These are phyloP conservation scores for Venusia cambrica DNA, from an alignment of 2,888 invertebrate genomes.

Conservation along the genomic window DNA sequence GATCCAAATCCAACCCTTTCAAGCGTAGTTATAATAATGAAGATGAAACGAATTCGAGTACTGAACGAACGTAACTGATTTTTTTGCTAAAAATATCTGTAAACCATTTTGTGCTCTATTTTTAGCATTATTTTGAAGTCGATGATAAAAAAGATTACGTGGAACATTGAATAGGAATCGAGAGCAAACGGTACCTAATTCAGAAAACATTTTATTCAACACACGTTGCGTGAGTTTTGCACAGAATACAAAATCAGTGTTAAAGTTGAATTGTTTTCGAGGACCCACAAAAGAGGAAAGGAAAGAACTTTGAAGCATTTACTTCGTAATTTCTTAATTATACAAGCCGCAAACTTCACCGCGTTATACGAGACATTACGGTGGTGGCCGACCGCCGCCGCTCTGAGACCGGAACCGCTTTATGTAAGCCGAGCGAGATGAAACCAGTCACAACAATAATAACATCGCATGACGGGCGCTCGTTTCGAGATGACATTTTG, in stretches of 20 bases:
- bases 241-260: conserved; percentile 21
- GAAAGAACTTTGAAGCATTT: conserved; percentile 35
- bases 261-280: conserved; percentile 18
- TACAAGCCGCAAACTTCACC: conserved; percentile 45
- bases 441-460: conserved; percentile 61
- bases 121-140: neutral
- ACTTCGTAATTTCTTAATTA: conserved; percentile 44
- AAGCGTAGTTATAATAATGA: conserved; percentile 33
- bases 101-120: neutral
- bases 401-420: conserved; percentile 49
- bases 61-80: conserved; percentile 21
- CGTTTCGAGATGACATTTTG: conserved; percentile 60
- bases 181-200: conserved; percentile 5
- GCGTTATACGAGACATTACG: conserved; percentile 49
- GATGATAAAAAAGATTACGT: conserved; percentile 4
- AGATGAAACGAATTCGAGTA: conserved; percentile 35
- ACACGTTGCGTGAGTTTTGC: conserved; percentile 16
- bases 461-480: conserved; percentile 53
- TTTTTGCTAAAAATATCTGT: conserved; percentile 7
- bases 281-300: conserved; percentile 23
- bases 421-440: conserved; percentile 46
- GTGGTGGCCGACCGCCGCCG: conserved; percentile 42
- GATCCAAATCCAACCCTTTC: conserved; percentile 18
- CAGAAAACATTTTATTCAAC: conserved; percentile 14
- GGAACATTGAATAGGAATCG: conserved; percentile 14